Conservation (phyloP, 1,140 invertebrate species). For the Drosophila obscura region DNA sequence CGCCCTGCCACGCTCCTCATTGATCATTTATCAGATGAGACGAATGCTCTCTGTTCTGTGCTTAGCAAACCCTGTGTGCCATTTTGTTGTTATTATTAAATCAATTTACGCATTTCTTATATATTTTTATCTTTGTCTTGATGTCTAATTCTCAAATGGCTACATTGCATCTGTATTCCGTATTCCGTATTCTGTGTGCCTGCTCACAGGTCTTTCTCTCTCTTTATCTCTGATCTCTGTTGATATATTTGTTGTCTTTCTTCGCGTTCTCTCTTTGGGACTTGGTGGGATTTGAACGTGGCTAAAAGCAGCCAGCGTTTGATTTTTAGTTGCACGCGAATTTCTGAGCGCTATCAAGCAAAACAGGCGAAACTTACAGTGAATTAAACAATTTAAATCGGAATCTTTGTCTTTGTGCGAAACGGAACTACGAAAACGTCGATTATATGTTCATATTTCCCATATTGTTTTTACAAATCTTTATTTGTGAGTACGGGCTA, state of each 20-base stretch:
- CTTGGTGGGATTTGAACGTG: conserved; percentile 49
- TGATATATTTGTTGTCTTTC: conserved; percentile 51
- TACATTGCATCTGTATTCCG: conserved; percentile 17
- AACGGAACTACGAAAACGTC: conserved; percentile 53
- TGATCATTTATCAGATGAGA: neutral
- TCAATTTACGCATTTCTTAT: conserved; percentile 76
- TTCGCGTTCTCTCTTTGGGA: conserved; percentile 42
- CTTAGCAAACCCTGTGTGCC: conserved; percentile 48
- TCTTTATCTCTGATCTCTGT: conserved; percentile 22
- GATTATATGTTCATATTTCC: conserved; percentile 81
- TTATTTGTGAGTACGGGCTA: conserved; percentile 75
- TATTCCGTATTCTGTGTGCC: conserved; percentile 15
- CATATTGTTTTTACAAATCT: conserved; percentile 76
- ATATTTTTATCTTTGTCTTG: conserved; percentile 79
- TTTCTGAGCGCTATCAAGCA: conserved; percentile 70
- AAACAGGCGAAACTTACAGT: conserved; percentile 43
- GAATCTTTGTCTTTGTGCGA: conserved; percentile 9
- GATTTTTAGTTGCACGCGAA: conserved; percentile 80
- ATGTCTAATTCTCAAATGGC: conserved; percentile 60
- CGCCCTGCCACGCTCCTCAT: too few species aligned
- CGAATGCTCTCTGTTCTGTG: too few species aligned
- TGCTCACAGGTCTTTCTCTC: conserved; percentile 25
- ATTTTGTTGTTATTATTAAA: conserved; percentile 78
- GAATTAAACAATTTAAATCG: conserved; percentile 40
- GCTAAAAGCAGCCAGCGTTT: conserved; percentile 78